phyloP scores from a whole-genome alignment of 2,888 invertebrate species.

The Autographa gamma region DNA sequence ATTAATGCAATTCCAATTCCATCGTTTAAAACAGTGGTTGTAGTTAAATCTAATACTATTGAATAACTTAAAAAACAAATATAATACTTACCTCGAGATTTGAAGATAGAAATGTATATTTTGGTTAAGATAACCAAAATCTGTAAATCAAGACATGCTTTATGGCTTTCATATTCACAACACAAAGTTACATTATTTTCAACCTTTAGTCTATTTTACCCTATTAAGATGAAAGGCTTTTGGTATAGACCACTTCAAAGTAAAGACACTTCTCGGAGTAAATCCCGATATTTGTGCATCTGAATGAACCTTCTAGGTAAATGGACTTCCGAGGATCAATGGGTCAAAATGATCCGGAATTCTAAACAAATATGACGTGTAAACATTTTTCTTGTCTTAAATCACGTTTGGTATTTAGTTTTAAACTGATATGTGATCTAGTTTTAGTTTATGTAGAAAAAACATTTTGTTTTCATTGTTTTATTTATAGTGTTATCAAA shows the following conservation, averaged over 20 bases:
- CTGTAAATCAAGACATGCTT: neutral
- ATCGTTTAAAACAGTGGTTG: too few species aligned
- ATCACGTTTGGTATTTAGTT: too few species aligned
- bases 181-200: neutral
- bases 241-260: neutral
- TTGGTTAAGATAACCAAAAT: too few species aligned
- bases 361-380: neutral
- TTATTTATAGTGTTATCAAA: too few species aligned
- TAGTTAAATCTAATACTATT: too few species aligned
- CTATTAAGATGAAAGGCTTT: neutral
- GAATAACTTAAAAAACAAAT: too few species aligned
- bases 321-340: neutral
- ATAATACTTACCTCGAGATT: too few species aligned
- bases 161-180: neutral
- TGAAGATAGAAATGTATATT: too few species aligned
- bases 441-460: too few species aligned
- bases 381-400: neutral
- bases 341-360: neutral
- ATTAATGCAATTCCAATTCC: too few species aligned
- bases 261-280: neutral
- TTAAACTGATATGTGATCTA: too few species aligned
- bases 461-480: too few species aligned
- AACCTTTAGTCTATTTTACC: neutral
- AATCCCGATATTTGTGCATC: slow-evolving; percentile 4
- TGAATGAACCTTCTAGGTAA: slow-evolving; percentile 5